These are phyloP conservation scores for Pteruthius melanotis DNA, from an alignment of 2,113 vertebrate genomes.

Conservation along the genomic window DNA sequence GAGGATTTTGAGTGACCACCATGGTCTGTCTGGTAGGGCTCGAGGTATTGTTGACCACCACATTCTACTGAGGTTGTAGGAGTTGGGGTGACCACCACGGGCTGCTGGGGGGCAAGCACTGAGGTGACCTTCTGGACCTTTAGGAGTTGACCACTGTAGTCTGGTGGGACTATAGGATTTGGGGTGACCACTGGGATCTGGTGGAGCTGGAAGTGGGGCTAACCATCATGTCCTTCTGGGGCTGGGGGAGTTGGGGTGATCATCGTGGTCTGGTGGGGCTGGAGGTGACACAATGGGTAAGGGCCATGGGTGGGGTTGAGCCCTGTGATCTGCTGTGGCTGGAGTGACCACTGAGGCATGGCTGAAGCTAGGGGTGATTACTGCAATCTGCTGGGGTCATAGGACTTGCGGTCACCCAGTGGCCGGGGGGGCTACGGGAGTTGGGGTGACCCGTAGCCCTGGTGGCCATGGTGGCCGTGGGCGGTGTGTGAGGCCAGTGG, in stretches of 20 bases:
- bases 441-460: neutral
- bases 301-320: neutral
- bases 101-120: neutral
- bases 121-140: neutral
- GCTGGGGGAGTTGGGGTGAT: neutral
- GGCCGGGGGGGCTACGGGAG: no score
- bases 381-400: fast-evolving
- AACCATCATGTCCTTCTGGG: neutral
- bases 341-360: neutral
- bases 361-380: no score
- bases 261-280: neutral
- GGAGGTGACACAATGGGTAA: neutral
- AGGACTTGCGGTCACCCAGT: neutral
- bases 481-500: fast-evolving
- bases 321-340: neutral
- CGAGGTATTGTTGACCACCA: fast-evolving
- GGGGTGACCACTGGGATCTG: neutral
- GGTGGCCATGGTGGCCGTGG: neutral
- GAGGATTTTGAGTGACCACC: neutral
- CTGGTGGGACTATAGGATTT: neutral
- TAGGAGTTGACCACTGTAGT: no score
- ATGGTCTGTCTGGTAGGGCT: neutral
- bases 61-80: no score
- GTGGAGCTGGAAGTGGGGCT: neutral
- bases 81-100: fast-evolving